A percentile compares a stretch with the other conserved stretches of the same genome.
These are phyloP conservation scores for Augochlora pura DNA, from an alignment of 1,140 invertebrate genomes.

Conservation along the genomic window DNA sequence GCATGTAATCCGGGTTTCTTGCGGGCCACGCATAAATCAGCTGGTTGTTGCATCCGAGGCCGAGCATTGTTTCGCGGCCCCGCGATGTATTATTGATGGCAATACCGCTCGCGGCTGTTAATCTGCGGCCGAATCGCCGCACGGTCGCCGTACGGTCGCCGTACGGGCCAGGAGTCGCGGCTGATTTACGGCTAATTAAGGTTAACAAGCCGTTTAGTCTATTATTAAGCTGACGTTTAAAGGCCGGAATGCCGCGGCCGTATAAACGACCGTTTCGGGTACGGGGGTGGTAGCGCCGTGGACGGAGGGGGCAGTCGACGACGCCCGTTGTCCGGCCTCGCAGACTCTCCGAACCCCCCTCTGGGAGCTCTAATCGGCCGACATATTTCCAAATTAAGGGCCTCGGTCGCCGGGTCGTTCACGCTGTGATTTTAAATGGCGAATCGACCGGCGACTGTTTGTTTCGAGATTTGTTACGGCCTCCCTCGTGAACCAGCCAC, in stretches of 20 bases:
- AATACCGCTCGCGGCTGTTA: conserved; percentile 61
- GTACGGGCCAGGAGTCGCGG: conserved; percentile 23
- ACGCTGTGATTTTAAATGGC: conserved; percentile 74
- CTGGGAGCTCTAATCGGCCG: conserved; percentile 68
- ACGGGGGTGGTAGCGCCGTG: too few species aligned
- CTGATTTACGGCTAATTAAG: conserved; percentile 76
- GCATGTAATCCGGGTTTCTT: conserved; percentile 43
- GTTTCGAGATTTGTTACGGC: conserved; percentile 70
- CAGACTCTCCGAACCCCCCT: conserved; percentile 53
- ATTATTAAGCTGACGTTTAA: conserved; percentile 73
- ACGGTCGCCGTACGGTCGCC: not conserved
- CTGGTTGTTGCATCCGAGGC: conserved; percentile 15
- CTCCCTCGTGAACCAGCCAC: conserved; percentile 29
- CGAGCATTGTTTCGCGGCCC: conserved; percentile 63
- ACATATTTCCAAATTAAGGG: conserved; percentile 73
- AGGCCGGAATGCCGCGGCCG: conserved; percentile 59
- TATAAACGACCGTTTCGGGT: conserved; percentile 65
- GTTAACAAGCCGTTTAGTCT: conserved; percentile 76
- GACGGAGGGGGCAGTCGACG: too few species aligned
- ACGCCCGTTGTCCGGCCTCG: conserved; percentile 30
- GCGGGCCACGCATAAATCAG: conserved; percentile 64
- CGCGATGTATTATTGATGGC: conserved; percentile 62
- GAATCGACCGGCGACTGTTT: conserved; percentile 61
- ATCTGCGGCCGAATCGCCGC: conserved; percentile 50
- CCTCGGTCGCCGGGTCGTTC: conserved; percentile 59